These are phyloP conservation scores for Ochropleura plecta DNA, from an alignment of 2,888 invertebrate species.

Conservation along the genomic window DNA sequence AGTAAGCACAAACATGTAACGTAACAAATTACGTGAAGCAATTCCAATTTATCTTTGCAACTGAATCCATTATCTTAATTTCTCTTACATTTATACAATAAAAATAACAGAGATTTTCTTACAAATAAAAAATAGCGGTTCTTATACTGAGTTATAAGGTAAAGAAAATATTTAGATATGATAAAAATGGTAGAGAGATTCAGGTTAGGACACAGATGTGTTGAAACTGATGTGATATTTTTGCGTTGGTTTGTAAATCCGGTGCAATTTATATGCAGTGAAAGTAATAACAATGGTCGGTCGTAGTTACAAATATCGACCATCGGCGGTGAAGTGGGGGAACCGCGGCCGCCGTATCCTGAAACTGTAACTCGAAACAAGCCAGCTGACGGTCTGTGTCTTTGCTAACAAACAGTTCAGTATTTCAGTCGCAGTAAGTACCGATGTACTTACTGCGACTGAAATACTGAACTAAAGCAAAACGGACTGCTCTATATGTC, in stretches of 20 bases:
- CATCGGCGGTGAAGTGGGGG: conserved; percentile 37
- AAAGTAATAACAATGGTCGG: conserved; percentile 33
- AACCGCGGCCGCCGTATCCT: conserved; percentile 58
- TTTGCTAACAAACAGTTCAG: conserved; percentile 73
- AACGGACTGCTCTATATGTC: conserved; percentile 37
- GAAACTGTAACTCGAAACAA: conserved; percentile 70
- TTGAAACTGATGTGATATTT: conserved; percentile 21
- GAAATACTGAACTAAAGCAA: conserved; percentile 43
- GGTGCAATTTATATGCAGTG: conserved; percentile 10
- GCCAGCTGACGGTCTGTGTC: conserved; percentile 75
- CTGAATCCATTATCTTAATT: conserved; percentile 72
- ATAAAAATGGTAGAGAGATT: conserved; percentile 25
- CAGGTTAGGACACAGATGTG: conserved; percentile 31
- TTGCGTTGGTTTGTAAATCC: conserved; percentile 33
- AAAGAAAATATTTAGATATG: conserved; percentile 39
- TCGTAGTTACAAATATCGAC: conserved; percentile 49
- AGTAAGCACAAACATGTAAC: conserved; percentile 81
- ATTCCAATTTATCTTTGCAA: conserved; percentile 78
- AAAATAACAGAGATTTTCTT: conserved; percentile 58
- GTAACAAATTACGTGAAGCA: conserved; percentile 78
- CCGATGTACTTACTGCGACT: conserved; percentile 45
- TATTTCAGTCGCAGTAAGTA: too few species aligned
- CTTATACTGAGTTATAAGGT: conserved; percentile 34
- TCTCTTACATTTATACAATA: conserved; percentile 57
- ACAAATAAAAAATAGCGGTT: conserved; percentile 47